Evolutionary conservation across 2,113 vertebrate genomes (phyloP).

Genomic region (Larimichthys polyactis): DNA sequence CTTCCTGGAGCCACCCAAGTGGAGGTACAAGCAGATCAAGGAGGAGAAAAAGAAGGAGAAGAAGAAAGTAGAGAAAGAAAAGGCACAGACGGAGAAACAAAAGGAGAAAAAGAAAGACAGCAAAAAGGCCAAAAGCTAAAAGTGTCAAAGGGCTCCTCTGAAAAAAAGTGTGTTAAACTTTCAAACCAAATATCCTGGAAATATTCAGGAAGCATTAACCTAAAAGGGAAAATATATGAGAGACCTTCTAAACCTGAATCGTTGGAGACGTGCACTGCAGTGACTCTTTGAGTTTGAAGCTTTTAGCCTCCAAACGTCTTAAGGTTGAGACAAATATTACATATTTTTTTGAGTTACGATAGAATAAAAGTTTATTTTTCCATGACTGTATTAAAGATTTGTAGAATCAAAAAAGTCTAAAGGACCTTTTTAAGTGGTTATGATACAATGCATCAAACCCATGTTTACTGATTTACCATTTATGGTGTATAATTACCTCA

Average conservation of each 20-base stretch:
- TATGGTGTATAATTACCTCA: conserved; percentile 46
- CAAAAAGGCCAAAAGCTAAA: conserved; percentile 50
- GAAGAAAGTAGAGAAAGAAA: conserved; percentile 61
- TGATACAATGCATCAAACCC: not conserved
- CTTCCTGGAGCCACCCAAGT: conserved; percentile 84
- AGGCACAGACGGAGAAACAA: conserved; percentile 44
- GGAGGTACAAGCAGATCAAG: conserved; percentile 88
- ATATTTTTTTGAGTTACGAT: conserved; percentile 11
- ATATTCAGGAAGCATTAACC: not conserved
- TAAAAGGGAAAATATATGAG: not conserved
- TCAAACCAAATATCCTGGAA: conserved; percentile 10
- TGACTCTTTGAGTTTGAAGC: conserved; percentile 8
- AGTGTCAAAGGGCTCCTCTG: not conserved
- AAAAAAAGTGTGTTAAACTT: not conserved
- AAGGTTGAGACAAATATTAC: not conserved
- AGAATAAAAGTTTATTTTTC: conserved; percentile 16
- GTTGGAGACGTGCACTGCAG: not conserved
- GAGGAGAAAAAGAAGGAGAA: conserved; percentile 83
- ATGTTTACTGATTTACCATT: not conserved
- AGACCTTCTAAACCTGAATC: not conserved
- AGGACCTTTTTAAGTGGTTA: not conserved
- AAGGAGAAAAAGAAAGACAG: conserved; percentile 56
- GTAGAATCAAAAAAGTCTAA: not conserved
- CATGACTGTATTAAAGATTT: not conserved
- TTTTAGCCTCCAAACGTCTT: not conserved